Conservation (phyloP, 2,113 vertebrate species). For the Myotis davidii region DNA sequence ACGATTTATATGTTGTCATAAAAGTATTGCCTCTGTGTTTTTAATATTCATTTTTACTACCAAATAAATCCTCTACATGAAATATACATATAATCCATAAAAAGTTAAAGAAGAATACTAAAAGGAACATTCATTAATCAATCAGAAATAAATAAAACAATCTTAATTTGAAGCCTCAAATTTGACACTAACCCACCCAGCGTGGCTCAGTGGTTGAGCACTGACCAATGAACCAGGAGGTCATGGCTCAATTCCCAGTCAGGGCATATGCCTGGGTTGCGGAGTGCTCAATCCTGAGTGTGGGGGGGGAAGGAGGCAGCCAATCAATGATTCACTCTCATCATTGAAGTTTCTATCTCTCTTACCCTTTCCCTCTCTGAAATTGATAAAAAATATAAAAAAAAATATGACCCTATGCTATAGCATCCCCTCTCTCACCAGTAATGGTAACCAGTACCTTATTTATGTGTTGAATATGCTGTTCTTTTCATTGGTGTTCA, state of each 20-base stretch:
- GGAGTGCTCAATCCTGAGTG: too few relatives aligned
- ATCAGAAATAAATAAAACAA: not conserved
- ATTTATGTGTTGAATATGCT: not conserved
- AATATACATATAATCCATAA: not conserved
- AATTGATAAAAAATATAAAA: too few relatives aligned
- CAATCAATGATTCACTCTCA: too few relatives aligned
- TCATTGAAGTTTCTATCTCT: too few relatives aligned
- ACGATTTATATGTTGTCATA: not conserved
- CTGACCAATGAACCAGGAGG: too few relatives aligned
- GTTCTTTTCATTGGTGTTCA: not conserved
- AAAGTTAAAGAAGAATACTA: not conserved
- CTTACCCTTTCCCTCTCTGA: too few relatives aligned
- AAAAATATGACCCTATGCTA: not conserved
- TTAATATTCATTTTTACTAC: not conserved
- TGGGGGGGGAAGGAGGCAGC: too few relatives aligned
- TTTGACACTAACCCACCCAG: not conserved
- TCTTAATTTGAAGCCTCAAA: not conserved
- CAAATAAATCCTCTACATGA: not conserved
- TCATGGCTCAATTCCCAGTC: too few relatives aligned
- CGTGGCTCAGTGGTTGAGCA: too few relatives aligned
- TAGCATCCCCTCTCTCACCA: not conserved
- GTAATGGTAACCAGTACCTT: not conserved
- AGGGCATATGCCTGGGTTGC: too few relatives aligned
- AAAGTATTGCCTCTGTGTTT: not conserved
- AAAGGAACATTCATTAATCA: not conserved